Conservation (phyloP, 2,797 vertebrate genomes). For the Hafferia zeledoni region DNA sequence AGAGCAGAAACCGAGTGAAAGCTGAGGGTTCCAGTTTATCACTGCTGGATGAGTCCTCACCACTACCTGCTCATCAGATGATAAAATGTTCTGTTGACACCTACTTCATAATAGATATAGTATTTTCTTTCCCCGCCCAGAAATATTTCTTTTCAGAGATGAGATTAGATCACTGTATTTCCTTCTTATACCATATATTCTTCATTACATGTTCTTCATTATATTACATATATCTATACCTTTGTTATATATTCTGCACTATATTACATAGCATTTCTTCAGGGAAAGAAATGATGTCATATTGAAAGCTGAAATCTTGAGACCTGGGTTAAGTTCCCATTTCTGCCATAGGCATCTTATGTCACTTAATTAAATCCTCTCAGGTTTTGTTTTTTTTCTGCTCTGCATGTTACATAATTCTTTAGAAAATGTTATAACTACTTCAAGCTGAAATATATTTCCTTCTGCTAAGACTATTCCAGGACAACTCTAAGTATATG, state of each 20-base stretch:
- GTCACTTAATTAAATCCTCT: slow-evolving; percentile 18
- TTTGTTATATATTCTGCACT: background rate
- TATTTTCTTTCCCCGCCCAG: background rate
- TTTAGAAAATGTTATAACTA: background rate
- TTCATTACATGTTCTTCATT: background rate
- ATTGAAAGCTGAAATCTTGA: slow-evolving; percentile 8
- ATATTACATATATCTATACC: background rate
- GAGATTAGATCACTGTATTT: background rate
- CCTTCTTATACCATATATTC: background rate
- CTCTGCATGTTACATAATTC: background rate
- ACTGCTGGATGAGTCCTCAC: background rate
- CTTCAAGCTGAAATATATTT: slow-evolving; percentile 1
- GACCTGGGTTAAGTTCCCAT: background rate
- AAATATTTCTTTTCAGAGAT: background rate
- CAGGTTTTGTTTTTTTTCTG: background rate
- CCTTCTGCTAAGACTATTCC: background rate
- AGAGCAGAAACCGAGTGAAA: background rate
- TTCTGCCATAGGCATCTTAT: slow-evolving; percentile 5
- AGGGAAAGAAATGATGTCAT: slow-evolving; percentile 12
- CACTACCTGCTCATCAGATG: background rate
- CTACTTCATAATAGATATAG: background rate
- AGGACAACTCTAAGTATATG: background rate
- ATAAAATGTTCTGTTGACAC: background rate
- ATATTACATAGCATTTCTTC: background rate
- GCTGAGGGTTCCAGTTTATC: background rate